These are phyloP conservation scores for Drosophila miranda DNA, from an alignment of 1,140 invertebrate genomes.

Conservation along the genomic window DNA sequence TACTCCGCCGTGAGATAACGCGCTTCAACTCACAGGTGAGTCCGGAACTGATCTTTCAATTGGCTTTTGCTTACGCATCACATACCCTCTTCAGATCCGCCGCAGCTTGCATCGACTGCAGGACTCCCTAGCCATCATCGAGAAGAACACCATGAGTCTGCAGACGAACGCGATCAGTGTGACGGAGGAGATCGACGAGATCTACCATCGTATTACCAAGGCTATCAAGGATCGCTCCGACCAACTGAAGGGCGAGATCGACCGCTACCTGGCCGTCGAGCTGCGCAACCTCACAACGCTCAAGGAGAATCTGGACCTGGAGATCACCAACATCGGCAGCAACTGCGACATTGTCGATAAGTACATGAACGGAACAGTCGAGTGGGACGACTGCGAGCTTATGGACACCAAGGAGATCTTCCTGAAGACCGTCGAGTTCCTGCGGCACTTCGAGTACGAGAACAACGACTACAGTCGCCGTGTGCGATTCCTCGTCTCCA, in stretches of 20 bases:
- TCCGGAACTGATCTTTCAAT: not conserved
- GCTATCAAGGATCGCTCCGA: slow-evolving; percentile 96
- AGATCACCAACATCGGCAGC: slow-evolving; percentile 95
- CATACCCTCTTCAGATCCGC: slow-evolving; percentile 84
- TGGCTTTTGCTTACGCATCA: not conserved
- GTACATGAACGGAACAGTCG: slow-evolving; percentile 92
- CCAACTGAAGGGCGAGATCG: slow-evolving; percentile 93
- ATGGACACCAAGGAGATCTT: slow-evolving; percentile 98
- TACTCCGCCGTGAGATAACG: slow-evolving; percentile 95
- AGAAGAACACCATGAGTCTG: slow-evolving; percentile 92
- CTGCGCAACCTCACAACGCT: slow-evolving; percentile 90
- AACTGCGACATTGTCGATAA: slow-evolving; percentile 99
- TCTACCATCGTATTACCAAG: slow-evolving; percentile 93
- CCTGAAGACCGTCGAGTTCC: slow-evolving; percentile 95
- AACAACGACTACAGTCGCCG: slow-evolving; percentile 93
- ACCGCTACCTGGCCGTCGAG: slow-evolving; percentile 93
- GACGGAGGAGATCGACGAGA: slow-evolving; percentile 95
- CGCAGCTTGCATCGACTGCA: slow-evolving; percentile 93
- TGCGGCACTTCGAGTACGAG: slow-evolving; percentile 96
- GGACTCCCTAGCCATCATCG: slow-evolving; percentile 91
- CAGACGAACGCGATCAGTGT: slow-evolving; percentile 93
- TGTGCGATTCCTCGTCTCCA: slow-evolving; percentile 92
- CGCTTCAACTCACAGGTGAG: slow-evolving; percentile 95
- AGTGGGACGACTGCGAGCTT: slow-evolving; percentile 94
- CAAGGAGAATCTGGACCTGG: slow-evolving; percentile 96